A percentile compares a stretch with the other conserved stretches of the same genome.
Evolutionary conservation across 1,140 invertebrate genomes (phyloP).

Genomic region (Atta texana): DNA sequence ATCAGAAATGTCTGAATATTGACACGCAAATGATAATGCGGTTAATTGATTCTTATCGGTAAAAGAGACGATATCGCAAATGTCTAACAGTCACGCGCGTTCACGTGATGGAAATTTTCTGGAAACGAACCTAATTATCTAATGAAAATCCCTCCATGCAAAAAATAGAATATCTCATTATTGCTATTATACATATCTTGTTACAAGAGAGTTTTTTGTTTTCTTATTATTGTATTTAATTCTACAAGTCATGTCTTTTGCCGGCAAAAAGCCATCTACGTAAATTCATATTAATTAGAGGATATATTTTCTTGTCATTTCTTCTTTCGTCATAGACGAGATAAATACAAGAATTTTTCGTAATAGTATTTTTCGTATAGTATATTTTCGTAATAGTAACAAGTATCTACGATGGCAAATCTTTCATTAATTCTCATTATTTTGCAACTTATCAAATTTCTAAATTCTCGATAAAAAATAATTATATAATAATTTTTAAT

Average conservation of each 20-base stretch:
- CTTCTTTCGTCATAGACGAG: background rate
- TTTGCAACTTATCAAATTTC: background rate
- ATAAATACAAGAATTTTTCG: background rate
- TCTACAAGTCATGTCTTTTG: background rate
- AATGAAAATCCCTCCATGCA: background rate
- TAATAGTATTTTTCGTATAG: background rate
- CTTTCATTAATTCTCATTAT: background rate
- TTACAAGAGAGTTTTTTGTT: background rate
- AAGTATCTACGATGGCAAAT: background rate
- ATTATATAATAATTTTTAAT: background rate
- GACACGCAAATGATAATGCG: background rate
- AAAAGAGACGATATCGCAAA: conserved; percentile 40
- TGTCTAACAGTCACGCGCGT: conserved; percentile 15
- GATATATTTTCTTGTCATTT: background rate
- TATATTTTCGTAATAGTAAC: no score
- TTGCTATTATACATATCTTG: background rate
- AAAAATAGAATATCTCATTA: background rate
- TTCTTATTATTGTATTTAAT: background rate
- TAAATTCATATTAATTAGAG: background rate
- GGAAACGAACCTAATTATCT: conserved; percentile 10
- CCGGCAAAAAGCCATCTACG: background rate
- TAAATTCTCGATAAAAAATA: background rate
- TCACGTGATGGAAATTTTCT: conserved; percentile 80
- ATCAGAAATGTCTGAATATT: background rate
- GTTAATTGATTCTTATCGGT: conserved; percentile 54